Conservation (phyloP, 2,888 invertebrate species). For the Subacronicta megacephala region DNA sequence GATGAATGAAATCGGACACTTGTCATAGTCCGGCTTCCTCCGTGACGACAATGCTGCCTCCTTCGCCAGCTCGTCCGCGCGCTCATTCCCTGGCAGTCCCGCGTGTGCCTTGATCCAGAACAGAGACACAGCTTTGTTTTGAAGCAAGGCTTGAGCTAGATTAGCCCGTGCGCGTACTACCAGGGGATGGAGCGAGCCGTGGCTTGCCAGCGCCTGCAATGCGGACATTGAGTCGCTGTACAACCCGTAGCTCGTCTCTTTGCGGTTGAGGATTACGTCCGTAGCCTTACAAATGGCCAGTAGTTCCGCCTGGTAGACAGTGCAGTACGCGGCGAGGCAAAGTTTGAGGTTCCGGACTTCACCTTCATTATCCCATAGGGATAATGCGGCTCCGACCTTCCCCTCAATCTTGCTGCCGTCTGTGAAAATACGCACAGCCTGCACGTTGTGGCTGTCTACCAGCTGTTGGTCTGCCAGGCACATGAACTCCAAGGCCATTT, state of each 20-base stretch:
- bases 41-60: not conserved
- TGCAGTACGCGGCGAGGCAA: too few species aligned
- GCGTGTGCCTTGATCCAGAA: slow-evolving; percentile 3
- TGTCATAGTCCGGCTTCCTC: not conserved
- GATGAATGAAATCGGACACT: slow-evolving; percentile 1
- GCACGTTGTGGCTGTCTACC: too few species aligned
- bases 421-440: too few species aligned
- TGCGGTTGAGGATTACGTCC: too few species aligned
- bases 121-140: not conserved
- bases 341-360: too few species aligned
- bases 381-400: too few species aligned
- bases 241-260: not conserved
- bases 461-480: too few species aligned
- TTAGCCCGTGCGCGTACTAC: slow-evolving; percentile 5
- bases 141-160: not conserved
- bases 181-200: not conserved
- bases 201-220: not conserved
- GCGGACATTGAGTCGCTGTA: slow-evolving; percentile 10
- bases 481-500: too few species aligned
- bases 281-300: too few species aligned
- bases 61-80: slow-evolving; percentile 2
- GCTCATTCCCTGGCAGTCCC: not conserved
- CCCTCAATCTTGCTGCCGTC: too few species aligned
- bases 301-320: too few species aligned
- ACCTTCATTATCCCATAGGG: too few species aligned